phyloP scores from a whole-genome alignment of 2,888 invertebrate genomes.

The Microchrysa polita region DNA sequence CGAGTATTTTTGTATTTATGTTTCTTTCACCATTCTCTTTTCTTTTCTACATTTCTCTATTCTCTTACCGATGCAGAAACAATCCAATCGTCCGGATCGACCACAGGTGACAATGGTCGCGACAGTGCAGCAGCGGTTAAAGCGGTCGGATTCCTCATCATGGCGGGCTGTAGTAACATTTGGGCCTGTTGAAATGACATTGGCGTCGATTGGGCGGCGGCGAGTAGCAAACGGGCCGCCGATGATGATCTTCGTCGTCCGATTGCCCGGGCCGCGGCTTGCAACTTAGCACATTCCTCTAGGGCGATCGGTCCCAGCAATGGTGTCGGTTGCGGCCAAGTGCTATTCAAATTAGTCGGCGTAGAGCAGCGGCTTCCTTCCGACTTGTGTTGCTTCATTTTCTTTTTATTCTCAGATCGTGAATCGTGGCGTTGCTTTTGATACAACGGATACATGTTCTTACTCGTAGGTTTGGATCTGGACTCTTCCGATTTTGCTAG shows the following conservation, averaged over 20 bases:
- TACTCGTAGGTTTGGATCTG: background rate
- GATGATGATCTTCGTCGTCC: background rate
- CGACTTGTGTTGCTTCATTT: background rate
- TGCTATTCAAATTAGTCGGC: conserved; percentile 29
- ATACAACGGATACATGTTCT: background rate
- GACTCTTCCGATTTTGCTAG: background rate
- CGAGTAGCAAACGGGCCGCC: background rate
- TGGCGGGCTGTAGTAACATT: background rate
- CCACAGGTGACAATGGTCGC: background rate
- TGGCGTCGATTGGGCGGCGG: background rate
- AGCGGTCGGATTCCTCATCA: too few species aligned
- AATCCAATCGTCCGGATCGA: background rate
- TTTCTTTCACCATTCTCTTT: conserved; percentile 16
- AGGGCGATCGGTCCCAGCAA: background rate
- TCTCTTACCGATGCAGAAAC: conserved; percentile 19
- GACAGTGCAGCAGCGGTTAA: too few species aligned
- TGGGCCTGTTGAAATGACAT: background rate
- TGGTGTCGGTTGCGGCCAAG: background rate
- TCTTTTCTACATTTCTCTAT: background rate
- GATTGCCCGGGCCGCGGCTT: background rate
- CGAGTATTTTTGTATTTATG: background rate
- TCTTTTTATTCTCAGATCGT: background rate
- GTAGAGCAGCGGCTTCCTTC: background rate
- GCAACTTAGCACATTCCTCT: background rate
- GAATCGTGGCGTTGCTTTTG: background rate